phyloP scores from a whole-genome alignment of 2,888 invertebrate genomes.

The Sphinx pinastri region DNA sequence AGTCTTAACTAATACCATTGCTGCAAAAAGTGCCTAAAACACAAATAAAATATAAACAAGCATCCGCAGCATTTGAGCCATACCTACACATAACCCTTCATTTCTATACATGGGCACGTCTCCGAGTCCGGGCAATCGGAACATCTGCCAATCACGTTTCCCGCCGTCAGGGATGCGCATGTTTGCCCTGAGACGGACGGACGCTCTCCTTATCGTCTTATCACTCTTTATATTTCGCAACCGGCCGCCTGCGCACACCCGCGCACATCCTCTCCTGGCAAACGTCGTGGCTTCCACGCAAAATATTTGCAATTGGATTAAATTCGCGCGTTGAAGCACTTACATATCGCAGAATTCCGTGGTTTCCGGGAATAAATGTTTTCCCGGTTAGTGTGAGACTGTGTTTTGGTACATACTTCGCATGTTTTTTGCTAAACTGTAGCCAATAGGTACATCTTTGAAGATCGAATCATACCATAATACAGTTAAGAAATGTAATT shows the following conservation, averaged over 20 bases:
- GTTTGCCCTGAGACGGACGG: conserved; percentile 33
- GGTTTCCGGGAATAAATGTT: neutral
- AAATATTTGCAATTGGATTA: conserved; percentile 12
- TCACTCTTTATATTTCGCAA: conserved; percentile 10
- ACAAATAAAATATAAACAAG: neutral
- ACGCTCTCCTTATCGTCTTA: conserved; percentile 11
- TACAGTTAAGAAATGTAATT: too few species aligned
- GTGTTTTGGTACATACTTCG: neutral
- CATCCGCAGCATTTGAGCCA: neutral
- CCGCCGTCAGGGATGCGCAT: conserved; percentile 39
- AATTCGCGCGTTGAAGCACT: neutral
- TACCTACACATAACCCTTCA: neutral
- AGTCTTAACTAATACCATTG: too few species aligned
- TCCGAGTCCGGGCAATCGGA: neutral
- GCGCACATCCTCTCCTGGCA: neutral
- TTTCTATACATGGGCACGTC: neutral
- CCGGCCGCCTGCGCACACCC: neutral
- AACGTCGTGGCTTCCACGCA: conserved; percentile 9
- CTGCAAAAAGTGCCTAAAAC: neutral
- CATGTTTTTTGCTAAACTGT: neutral
- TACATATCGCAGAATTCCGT: neutral
- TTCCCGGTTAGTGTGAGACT: neutral
- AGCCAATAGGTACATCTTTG: neutral
- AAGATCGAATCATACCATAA: too few species aligned
- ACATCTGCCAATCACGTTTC: conserved; percentile 33